Evolutionary conservation across 2,113 vertebrate genomes (phyloP).

Genomic region (Hylia prasina): DNA sequence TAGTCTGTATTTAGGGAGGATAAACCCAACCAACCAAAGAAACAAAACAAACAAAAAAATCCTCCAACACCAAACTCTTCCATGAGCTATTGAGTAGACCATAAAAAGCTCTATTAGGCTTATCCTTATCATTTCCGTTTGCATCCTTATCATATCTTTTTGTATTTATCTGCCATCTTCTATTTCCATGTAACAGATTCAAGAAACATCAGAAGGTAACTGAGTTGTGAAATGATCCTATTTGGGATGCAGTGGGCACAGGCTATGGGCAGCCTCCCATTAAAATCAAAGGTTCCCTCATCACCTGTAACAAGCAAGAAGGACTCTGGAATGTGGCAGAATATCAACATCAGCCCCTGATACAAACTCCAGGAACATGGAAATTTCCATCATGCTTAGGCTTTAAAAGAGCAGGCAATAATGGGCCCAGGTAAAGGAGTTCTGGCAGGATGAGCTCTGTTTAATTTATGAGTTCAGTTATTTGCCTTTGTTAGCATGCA

Average conservation of each 20-base stretch:
- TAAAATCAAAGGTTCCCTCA: neutral
- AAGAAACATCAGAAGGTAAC: neutral
- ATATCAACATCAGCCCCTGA: neutral
- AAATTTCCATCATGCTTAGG: neutral
- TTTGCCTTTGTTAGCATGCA: slow-evolving; percentile 3
- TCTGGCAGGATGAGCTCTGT: neutral
- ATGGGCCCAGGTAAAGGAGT: neutral
- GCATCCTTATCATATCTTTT: neutral
- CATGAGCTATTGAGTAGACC: neutral
- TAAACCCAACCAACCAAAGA: neutral
- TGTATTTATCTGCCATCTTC: neutral
- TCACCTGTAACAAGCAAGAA: neutral
- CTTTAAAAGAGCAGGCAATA: neutral
- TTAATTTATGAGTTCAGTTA: neutral
- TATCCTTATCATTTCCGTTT: neutral
- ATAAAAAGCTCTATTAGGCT: neutral
- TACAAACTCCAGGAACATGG: neutral
- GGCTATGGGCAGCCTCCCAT: neutral
- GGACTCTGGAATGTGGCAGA: neutral
- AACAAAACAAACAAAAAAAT: neutral
- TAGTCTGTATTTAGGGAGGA: neutral
- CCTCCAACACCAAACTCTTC: neutral
- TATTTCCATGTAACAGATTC: neutral
- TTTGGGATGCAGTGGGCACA: neutral
- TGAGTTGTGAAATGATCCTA: neutral